Conservation (phyloP, 2,113 vertebrate genomes). For the Myotis lucifugus region DNA sequence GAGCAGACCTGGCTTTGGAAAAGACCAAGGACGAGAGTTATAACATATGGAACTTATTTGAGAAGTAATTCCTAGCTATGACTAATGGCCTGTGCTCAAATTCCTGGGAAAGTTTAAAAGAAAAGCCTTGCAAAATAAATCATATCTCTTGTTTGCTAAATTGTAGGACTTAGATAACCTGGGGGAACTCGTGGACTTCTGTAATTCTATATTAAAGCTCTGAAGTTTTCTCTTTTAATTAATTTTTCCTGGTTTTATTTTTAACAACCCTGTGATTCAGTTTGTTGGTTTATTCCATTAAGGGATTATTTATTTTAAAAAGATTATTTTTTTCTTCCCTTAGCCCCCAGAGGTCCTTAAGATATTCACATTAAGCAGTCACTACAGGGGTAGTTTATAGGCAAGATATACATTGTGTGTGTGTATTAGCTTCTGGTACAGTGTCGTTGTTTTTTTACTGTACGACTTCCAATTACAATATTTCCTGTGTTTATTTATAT, state of each 20-base stretch:
- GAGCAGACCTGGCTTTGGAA: constrained; percentile 75
- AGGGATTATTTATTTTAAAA: constrained; percentile 68
- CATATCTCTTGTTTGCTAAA: constrained; percentile 67
- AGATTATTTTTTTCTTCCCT: constrained; percentile 39
- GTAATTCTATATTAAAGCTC: constrained; percentile 25
- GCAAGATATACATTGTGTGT: neutral
- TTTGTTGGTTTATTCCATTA: constrained; percentile 65
- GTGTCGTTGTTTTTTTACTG: constrained; percentile 64
- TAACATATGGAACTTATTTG: constrained; percentile 92
- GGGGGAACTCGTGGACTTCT: constrained; percentile 45
- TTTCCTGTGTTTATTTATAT: constrained; percentile 82
- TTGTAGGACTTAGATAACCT: constrained; percentile 55
- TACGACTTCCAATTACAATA: constrained; percentile 69
- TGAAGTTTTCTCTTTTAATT: constrained; percentile 56
- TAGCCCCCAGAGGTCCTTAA: constrained; percentile 22
- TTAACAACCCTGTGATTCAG: constrained; percentile 43
- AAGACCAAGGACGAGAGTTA: constrained; percentile 68
- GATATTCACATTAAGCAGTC: neutral
- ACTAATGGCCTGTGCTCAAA: constrained; percentile 82
- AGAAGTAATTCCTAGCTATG: constrained; percentile 87
- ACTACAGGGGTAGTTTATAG: neutral
- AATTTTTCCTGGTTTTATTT: neutral
- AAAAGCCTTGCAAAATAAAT: constrained; percentile 82
- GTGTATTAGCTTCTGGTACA: constrained; percentile 53
- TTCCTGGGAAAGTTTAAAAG: constrained; percentile 91